A percentile compares a stretch with the other conserved stretches of the same genome.
Evolutionary conservation across 2,797 vertebrate genomes (phyloP).

Genomic region (Catostomus latipinnis): DNA sequence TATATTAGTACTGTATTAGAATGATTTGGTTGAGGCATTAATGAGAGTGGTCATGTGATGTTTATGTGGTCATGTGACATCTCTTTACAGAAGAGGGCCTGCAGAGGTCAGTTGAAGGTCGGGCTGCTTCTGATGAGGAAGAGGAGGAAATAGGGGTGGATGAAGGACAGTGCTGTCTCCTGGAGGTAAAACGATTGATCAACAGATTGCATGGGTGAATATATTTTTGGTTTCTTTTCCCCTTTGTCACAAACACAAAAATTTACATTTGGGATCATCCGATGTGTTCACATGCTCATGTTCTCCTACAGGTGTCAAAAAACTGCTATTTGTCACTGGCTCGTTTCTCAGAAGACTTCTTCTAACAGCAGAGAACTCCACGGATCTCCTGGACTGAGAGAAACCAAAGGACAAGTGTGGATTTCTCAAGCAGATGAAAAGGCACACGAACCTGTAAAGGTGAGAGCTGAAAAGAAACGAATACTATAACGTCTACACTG

Average conservation of each 20-base stretch:
- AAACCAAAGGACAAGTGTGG: constrained; percentile 24
- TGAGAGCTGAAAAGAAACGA: constrained; percentile 29
- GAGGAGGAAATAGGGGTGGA: constrained; percentile 63
- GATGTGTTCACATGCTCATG: background rate
- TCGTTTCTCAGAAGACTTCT: constrained; percentile 56
- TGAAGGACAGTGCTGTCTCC: constrained; percentile 60
- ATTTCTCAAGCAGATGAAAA: constrained; percentile 13
- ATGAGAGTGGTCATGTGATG: too few relatives aligned
- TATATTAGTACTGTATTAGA: too few relatives aligned
- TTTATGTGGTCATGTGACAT: background rate
- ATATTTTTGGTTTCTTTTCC: background rate
- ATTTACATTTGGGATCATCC: background rate
- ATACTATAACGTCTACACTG: background rate
- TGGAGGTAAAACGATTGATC: constrained; percentile 67
- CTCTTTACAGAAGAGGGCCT: constrained; percentile 68
- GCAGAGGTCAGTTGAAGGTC: constrained; percentile 81
- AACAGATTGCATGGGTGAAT: constrained; percentile 67
- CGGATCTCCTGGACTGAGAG: constrained; percentile 12
- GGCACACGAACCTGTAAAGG: constrained; percentile 55
- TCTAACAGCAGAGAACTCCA: constrained; percentile 16
- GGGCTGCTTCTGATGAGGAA: constrained; percentile 81
- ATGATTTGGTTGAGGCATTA: too few relatives aligned
- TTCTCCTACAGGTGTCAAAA: constrained; percentile 68
- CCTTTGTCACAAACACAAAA: background rate
- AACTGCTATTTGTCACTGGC: constrained; percentile 47